phyloP scores from a whole-genome alignment of 2,888 invertebrate species.

The Spilosoma lubricipeda region DNA sequence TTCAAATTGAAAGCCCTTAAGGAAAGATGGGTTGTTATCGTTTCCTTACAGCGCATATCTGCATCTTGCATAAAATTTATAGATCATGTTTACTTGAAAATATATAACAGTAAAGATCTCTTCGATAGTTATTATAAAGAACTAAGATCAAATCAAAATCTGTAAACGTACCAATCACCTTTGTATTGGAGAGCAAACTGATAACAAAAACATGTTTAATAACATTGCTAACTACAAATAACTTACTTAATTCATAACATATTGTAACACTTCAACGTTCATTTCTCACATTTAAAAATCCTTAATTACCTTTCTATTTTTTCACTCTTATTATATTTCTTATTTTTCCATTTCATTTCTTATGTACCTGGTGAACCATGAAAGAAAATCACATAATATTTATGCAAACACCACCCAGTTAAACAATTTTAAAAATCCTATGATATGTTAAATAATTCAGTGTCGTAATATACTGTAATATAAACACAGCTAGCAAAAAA shows the following conservation, averaged over 20 bases:
- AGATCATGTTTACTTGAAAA: neutral
- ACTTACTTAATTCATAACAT: too few species aligned
- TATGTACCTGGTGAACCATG: neutral
- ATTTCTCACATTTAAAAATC: too few species aligned
- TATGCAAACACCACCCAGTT: neutral
- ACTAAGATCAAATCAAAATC: neutral
- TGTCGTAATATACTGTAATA: neutral
- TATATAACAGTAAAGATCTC: neutral
- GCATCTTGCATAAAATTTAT: neutral
- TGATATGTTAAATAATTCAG: neutral
- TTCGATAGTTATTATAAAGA: neutral
- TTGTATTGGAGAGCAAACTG: too few species aligned
- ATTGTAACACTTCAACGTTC: too few species aligned
- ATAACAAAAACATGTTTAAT: too few species aligned
- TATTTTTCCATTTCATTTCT: too few species aligned
- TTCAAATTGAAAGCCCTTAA: too few species aligned
- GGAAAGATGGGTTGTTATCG: neutral
- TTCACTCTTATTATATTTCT: too few species aligned
- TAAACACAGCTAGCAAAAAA: constrained; percentile 7
- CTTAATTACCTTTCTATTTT: too few species aligned
- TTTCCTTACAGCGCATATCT: neutral
- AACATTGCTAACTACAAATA: too few species aligned
- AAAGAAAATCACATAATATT: neutral
- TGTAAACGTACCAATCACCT: neutral
- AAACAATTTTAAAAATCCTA: neutral